A percentile compares a stretch with the other conserved stretches of the same genome.
These are phyloP conservation scores for Rhinichthys klamathensis DNA, from an alignment of 2,113 vertebrate genomes.

Conservation along the genomic window DNA sequence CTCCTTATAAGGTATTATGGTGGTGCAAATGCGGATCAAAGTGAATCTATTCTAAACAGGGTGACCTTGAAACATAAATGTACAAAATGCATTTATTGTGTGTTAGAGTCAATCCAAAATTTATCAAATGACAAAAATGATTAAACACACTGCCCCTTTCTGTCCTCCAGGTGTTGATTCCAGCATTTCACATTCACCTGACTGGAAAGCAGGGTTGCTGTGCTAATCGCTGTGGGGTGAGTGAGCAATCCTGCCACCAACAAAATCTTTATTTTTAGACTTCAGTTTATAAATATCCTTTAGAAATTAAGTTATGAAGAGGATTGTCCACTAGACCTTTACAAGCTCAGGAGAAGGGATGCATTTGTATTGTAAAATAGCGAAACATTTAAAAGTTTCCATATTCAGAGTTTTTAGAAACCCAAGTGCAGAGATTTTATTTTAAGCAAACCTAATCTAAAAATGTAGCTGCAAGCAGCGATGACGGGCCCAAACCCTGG, in stretches of 20 bases:
- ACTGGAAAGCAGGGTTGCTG: constrained; percentile 76
- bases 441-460: neutral
- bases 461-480: neutral
- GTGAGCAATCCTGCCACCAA: constrained; percentile 48
- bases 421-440: too few species aligned
- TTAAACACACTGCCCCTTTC: neutral
- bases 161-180: constrained; percentile 72
- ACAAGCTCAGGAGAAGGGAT: neutral
- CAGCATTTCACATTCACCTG: constrained; percentile 78
- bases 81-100: neutral
- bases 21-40: neutral
- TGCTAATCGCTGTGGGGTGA: constrained; percentile 82
- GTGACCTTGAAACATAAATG: neutral
- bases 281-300: neutral
- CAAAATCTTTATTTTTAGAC: neutral
- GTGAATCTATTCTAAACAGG: neutral
- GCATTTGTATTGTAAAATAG: neutral
- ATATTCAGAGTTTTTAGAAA: neutral
- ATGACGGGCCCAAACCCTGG: too few species aligned
- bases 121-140: neutral
- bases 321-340: neutral
- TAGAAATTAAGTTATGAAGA: neutral
- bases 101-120: neutral
- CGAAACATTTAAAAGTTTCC: neutral
- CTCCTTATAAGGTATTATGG: neutral